phyloP scores from a whole-genome alignment of 2,797 vertebrate species.

The Syndactyla subalaris region DNA sequence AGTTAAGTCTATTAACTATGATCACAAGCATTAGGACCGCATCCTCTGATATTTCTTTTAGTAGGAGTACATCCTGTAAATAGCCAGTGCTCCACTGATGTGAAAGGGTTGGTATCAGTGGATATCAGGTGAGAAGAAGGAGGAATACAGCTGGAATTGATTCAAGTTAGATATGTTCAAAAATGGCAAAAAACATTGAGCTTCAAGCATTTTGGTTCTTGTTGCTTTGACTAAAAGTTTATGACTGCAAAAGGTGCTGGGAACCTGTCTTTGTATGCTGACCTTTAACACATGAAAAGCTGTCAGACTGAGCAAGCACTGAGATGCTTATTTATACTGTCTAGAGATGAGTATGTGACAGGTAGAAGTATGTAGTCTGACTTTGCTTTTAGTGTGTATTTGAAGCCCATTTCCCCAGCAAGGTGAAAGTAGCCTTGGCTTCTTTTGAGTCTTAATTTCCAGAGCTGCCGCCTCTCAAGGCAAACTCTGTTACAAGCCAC shows the following conservation, averaged over 20 bases:
- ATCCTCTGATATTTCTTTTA: background rate
- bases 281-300: background rate
- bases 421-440: background rate
- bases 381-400: background rate
- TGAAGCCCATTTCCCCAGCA: background rate
- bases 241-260: background rate
- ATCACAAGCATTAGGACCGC: background rate
- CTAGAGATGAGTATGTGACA: background rate
- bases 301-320: background rate
- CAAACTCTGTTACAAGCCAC: background rate
- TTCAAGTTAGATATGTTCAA: background rate
- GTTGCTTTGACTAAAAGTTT: background rate
- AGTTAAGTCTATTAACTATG: background rate
- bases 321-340: background rate
- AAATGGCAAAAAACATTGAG: background rate
- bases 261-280: background rate
- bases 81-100: background rate
- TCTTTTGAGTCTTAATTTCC: background rate
- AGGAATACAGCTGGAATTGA: background rate
- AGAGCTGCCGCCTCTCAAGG: background rate
- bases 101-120: background rate
- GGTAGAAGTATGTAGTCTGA: background rate
- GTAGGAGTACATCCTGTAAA: background rate
- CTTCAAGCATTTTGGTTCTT: background rate
- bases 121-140: background rate